A percentile compares a stretch with the other conserved stretches of the same genome.
phyloP scores from a whole-genome alignment of 2,888 invertebrate species.

The Pardosa pseudoannulata region DNA sequence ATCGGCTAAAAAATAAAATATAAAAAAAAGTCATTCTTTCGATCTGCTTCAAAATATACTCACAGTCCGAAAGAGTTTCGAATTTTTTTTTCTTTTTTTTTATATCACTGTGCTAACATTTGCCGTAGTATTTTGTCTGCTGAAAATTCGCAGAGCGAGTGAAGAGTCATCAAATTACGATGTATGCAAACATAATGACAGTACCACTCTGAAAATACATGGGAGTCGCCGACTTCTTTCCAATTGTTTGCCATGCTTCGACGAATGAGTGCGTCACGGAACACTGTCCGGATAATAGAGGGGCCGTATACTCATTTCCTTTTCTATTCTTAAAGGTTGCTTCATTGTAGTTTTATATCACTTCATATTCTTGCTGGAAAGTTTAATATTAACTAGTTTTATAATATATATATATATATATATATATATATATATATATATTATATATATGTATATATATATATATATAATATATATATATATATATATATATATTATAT shows the following conservation, averaged over 20 bases:
- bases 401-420: too few species aligned
- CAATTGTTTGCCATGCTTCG: constrained; percentile 48
- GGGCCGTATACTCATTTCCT: neutral
- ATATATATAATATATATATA: too few species aligned
- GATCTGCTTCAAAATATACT: neutral
- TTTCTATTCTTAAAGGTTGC: too few species aligned
- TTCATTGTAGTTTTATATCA: too few species aligned
- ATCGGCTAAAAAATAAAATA: neutral
- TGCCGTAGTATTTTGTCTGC: constrained; percentile 29
- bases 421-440: too few species aligned
- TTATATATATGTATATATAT: too few species aligned
- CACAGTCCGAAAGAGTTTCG: neutral
- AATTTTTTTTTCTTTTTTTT: neutral
- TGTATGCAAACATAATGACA: constrained; percentile 69
- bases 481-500: too few species aligned
- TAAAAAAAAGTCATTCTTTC: neutral
- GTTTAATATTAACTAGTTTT: too few species aligned
- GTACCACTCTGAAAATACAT: constrained; percentile 30
- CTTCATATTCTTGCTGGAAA: too few species aligned
- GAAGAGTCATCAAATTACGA: constrained; percentile 57
- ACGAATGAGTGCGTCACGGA: constrained; percentile 40
- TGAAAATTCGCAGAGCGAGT: constrained; percentile 19
- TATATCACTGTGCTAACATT: constrained; percentile 17
- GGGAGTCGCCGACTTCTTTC: constrained; percentile 50
- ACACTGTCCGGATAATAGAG: constrained; percentile 5